Percentiles rank a stretch among this genome's conserved stretches.
These are phyloP conservation scores for Florisuga fusca DNA, from an alignment of 2,797 vertebrate species.

Conservation along the genomic window DNA sequence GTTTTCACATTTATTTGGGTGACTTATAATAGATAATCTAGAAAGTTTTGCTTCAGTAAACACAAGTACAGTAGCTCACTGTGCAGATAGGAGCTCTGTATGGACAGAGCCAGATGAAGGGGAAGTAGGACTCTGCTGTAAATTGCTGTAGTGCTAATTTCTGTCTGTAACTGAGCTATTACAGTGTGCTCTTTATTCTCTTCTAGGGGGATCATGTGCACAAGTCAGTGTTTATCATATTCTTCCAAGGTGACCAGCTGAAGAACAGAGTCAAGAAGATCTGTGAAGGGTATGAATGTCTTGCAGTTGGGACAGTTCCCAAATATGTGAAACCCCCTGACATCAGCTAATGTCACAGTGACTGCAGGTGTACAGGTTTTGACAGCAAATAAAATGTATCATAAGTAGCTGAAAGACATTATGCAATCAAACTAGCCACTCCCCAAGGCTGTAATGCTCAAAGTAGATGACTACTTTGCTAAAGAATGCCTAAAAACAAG, in stretches of 20 bases:
- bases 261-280: slow-evolving; percentile 98
- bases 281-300: slow-evolving; percentile 89
- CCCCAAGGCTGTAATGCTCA: not conserved
- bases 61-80: not conserved
- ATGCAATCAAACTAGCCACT: not conserved
- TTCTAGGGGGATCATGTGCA: slow-evolving; percentile 93
- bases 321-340: not conserved
- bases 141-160: not conserved
- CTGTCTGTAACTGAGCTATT: not conserved
- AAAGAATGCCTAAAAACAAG: not conserved
- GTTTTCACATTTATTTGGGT: not conserved
- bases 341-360: not conserved
- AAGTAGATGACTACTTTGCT: not conserved
- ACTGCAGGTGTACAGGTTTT: not conserved
- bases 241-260: slow-evolving; percentile 97
- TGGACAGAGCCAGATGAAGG: not conserved
- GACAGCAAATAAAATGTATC: not conserved
- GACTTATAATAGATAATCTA: not conserved
- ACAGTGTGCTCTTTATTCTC: not conserved
- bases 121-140: not conserved
- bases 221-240: slow-evolving; percentile 99
- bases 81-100: not conserved
- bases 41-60: not conserved
- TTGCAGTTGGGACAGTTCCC: not conserved
- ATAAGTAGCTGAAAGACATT: not conserved